Evolutionary conservation across 2,888 invertebrate genomes (phyloP).

Genomic region (Colostygia pectinataria): DNA sequence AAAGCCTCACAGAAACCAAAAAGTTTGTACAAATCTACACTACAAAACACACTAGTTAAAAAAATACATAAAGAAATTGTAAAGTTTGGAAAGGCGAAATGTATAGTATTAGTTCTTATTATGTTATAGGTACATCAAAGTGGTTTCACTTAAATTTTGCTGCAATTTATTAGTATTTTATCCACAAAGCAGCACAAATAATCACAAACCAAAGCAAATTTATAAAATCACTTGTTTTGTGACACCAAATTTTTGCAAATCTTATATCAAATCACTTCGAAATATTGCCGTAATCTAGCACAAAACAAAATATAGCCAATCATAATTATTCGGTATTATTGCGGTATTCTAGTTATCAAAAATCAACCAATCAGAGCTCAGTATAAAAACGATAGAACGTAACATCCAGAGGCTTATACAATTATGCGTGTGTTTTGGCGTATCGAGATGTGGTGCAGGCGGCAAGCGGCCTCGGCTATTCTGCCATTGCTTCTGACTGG

Average conservation of each 20-base stretch:
- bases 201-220: background rate
- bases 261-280: background rate
- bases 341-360: too few relatives aligned
- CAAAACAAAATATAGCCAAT: too few relatives aligned
- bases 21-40: background rate
- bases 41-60: background rate
- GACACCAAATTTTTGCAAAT: background rate
- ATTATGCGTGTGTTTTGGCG: conserved; percentile 65
- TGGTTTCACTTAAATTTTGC: background rate
- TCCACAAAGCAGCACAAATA: background rate
- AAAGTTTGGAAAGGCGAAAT: conserved; percentile 23
- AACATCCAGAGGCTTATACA: conserved; percentile 30
- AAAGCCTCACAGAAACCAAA: conserved; percentile 2
- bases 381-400: conserved; percentile 3
- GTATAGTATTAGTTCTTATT: background rate
- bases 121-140: background rate
- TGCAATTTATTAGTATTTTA: background rate
- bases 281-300: background rate
- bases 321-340: too few relatives aligned
- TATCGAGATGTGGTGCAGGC: conserved; percentile 74
- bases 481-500: conserved; percentile 64
- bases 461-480: conserved; percentile 63
- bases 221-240: too few relatives aligned
- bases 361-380: conserved; percentile 14
- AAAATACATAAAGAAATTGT: conserved; percentile 6